Evolutionary conservation across 2,113 vertebrate species (phyloP).

Genomic region (Alethe castanea): DNA sequence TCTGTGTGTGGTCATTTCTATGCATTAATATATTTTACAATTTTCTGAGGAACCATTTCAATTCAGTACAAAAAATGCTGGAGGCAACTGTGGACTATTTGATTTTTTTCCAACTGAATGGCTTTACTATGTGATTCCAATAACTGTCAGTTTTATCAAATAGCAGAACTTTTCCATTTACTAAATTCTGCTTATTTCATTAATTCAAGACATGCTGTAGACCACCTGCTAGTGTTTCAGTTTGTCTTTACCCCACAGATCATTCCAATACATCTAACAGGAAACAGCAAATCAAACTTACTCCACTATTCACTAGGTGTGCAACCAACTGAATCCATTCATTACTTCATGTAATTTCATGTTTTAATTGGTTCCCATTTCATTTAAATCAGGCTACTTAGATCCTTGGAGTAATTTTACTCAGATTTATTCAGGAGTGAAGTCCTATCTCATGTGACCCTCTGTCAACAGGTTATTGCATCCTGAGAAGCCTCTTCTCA

Average conservation of each 20-base stretch:
- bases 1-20: constrained; percentile 53
- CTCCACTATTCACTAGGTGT: background rate
- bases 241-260: background rate
- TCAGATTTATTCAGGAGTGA: background rate
- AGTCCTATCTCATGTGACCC: background rate
- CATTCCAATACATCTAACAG: background rate
- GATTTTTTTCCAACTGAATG: background rate
- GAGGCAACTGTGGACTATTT: constrained; percentile 41
- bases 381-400: background rate
- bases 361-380: background rate
- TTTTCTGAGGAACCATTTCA: constrained; percentile 54
- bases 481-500: background rate
- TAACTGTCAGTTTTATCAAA: constrained; percentile 8
- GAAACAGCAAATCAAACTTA: background rate
- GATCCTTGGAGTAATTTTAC: background rate
- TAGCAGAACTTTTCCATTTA: background rate
- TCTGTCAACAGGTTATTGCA: background rate
- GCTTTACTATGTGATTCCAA: constrained; percentile 30
- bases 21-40: constrained; percentile 36
- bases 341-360: background rate
- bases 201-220: background rate
- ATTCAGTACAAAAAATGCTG: constrained; percentile 30
- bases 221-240: background rate
- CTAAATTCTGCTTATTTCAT: constrained; percentile 42
- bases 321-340: background rate